phyloP scores from a whole-genome alignment of 2,797 vertebrate genomes.

The Coregonus ussuriensis region DNA sequence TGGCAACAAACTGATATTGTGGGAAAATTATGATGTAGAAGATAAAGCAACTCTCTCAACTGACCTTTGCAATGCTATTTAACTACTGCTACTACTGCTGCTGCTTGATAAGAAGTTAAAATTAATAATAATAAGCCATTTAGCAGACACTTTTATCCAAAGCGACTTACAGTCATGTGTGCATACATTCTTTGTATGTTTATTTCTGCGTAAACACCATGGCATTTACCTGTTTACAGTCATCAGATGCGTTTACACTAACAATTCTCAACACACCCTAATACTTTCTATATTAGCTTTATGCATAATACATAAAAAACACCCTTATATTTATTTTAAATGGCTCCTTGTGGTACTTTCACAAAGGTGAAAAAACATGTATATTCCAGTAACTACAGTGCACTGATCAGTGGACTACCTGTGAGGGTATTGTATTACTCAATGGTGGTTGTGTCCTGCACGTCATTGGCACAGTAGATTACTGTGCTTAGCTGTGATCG shows the following conservation, averaged over 20 bases:
- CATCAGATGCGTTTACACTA: background rate
- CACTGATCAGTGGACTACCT: background rate
- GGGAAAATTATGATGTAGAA: constrained; percentile 47
- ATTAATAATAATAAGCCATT: too few species aligned
- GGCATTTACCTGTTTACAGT: background rate
- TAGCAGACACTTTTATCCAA: too few species aligned
- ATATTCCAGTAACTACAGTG: background rate
- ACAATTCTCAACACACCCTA: background rate
- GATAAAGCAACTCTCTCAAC: constrained; percentile 37
- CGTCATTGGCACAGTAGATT: background rate
- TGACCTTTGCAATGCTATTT: background rate
- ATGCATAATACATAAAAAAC: background rate
- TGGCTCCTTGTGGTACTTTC: background rate
- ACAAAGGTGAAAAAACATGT: background rate
- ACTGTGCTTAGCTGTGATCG: background rate
- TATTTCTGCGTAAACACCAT: too few species aligned
- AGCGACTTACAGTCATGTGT: too few species aligned
- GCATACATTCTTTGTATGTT: too few species aligned
- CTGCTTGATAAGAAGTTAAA: background rate
- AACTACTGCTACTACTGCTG: background rate
- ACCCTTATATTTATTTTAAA: background rate
- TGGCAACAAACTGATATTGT: constrained; percentile 39
- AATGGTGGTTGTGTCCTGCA: background rate
- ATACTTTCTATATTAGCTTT: background rate
- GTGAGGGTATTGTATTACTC: background rate